Conservation (phyloP, 1,140 invertebrate species). For the Drosophila busckii region DNA sequence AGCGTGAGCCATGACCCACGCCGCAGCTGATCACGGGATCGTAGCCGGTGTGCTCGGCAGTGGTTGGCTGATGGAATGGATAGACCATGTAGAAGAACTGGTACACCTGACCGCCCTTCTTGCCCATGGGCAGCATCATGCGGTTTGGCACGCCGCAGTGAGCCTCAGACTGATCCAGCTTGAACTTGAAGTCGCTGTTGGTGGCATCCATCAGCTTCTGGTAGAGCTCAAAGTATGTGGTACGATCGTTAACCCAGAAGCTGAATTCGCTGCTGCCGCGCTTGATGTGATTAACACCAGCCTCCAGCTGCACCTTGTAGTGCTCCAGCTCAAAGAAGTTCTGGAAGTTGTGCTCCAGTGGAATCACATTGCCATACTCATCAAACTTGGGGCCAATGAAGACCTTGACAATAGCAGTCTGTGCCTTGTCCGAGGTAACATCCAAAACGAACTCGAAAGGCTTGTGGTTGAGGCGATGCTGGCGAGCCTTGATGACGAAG, state of each 20-base stretch:
- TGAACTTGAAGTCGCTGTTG: slow-evolving; percentile 80
- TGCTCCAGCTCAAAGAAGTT: slow-evolving; percentile 77
- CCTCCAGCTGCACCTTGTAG: slow-evolving; percentile 63
- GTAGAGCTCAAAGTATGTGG: slow-evolving; percentile 71
- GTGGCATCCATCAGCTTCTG: slow-evolving; percentile 72
- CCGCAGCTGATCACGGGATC: slow-evolving; percentile 72
- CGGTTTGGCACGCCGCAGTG: slow-evolving; percentile 83
- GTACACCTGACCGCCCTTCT: slow-evolving; percentile 82
- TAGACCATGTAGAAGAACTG: slow-evolving; percentile 84
- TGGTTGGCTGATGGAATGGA: slow-evolving; percentile 79
- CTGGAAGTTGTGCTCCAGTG: slow-evolving; percentile 67
- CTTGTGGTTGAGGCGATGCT: slow-evolving; percentile 83
- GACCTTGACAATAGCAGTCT: slow-evolving; percentile 80
- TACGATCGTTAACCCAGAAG: slow-evolving; percentile 69
- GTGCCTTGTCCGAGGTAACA: slow-evolving; percentile 80
- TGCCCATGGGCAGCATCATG: slow-evolving; percentile 85
- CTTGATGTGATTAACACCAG: slow-evolving; percentile 61
- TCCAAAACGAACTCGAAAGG: slow-evolving; percentile 82
- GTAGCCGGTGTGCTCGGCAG: slow-evolving; percentile 56
- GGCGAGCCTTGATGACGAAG: slow-evolving; percentile 81
- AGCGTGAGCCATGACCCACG: slow-evolving; percentile 76
- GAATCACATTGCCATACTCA: slow-evolving; percentile 76
- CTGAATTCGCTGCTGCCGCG: slow-evolving; percentile 64
- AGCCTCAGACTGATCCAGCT: slow-evolving; percentile 79
- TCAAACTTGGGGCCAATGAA: slow-evolving; percentile 83